These are phyloP conservation scores for Amphibalanus amphitrite DNA, from an alignment of 1,140 invertebrate genomes.

Conservation along the genomic window DNA sequence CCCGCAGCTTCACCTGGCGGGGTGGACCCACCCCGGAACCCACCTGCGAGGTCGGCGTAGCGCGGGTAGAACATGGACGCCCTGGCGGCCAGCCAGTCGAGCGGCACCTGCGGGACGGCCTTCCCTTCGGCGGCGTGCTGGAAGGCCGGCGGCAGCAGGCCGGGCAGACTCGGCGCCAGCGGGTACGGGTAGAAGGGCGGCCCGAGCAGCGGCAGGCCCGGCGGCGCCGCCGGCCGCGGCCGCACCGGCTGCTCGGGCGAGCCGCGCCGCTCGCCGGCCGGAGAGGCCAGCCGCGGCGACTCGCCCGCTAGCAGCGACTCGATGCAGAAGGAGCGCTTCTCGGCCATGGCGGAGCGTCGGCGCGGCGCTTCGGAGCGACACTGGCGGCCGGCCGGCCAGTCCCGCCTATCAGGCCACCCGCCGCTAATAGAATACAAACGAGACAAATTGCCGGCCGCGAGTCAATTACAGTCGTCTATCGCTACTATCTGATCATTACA, in stretches of 20 bases:
- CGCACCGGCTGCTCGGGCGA: not conserved
- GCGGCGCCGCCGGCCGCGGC: no score
- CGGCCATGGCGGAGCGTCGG: not conserved
- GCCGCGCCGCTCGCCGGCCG: no score
- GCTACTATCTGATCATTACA: not conserved
- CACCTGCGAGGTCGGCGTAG: not conserved
- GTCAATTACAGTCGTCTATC: not conserved
- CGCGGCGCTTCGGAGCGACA: not conserved
- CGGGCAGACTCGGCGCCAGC: not conserved
- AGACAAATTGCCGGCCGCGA: slow-evolving; percentile 1
- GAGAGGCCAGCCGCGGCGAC: not conserved
- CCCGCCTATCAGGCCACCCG: not conserved
- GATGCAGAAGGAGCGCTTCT: not conserved
- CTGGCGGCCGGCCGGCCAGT: not conserved
- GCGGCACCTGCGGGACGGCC: not conserved
- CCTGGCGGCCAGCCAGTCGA: not conserved
- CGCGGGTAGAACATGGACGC: not conserved
- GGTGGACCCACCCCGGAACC: not conserved
- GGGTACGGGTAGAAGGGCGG: not conserved
- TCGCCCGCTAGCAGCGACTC: not conserved
- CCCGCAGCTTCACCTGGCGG: no score
- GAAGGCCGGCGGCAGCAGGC: not conserved
- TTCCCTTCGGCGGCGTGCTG: not conserved
- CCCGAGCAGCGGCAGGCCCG: not conserved
- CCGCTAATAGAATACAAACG: slow-evolving; percentile 1